Evolutionary conservation across 2,113 vertebrate genomes (phyloP).

Genomic region (Epinephelus lanceolatus): DNA sequence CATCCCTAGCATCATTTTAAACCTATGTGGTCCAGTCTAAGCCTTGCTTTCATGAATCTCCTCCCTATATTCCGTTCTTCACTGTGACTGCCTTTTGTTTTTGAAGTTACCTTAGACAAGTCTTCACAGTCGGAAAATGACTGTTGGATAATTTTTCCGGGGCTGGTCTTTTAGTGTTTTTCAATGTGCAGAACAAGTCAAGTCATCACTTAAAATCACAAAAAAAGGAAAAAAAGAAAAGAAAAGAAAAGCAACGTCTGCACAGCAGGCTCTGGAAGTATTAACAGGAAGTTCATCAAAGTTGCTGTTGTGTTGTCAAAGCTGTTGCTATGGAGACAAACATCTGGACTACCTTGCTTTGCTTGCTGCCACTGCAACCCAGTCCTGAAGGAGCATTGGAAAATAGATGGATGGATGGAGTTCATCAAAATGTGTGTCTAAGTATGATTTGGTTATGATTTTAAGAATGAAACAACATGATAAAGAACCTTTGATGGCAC

Average conservation of each 20-base stretch:
- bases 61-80: too few species aligned
- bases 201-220: not conserved
- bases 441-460: not conserved
- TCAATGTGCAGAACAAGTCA: not conserved
- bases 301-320: not conserved
- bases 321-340: not conserved
- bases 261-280: not conserved
- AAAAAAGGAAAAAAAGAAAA: not conserved
- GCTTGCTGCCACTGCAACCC: not conserved
- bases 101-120: not conserved
- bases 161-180: not conserved
- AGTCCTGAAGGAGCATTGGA: not conserved
- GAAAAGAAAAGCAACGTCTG: not conserved
- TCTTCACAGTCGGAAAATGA: not conserved
- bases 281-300: not conserved
- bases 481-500: not conserved
- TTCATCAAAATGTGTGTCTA: constrained; percentile 1
- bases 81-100: too few species aligned
- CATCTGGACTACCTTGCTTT: not conserved
- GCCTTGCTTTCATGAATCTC: too few species aligned
- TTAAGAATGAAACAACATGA: constrained; percentile 5
- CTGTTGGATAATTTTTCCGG: not conserved
- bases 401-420: not conserved
- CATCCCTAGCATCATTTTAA: too few species aligned
- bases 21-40: too few species aligned